Conservation (phyloP, 1,140 invertebrate species). For the Brachionus koreanus region DNA sequence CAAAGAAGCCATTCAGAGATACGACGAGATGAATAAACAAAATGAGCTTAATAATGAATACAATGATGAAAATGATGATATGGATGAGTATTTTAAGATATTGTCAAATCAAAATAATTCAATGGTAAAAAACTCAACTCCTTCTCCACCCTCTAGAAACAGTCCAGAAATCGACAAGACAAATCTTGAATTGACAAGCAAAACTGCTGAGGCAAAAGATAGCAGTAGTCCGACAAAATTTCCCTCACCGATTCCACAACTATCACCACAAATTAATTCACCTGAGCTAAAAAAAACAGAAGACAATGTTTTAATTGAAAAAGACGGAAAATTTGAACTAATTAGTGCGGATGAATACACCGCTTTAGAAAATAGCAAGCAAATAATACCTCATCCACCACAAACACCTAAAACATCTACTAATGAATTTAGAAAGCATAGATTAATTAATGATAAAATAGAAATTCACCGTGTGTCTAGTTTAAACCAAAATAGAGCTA, state of each 20-base stretch:
- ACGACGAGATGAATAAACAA: constrained; percentile 8
- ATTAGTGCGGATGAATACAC: neutral
- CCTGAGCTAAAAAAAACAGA: constrained; percentile 12
- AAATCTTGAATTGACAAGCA: neutral
- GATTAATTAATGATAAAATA: neutral
- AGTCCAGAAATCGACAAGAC: neutral
- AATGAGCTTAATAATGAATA: neutral
- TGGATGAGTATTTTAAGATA: neutral
- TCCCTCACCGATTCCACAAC: neutral
- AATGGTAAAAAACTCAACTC: neutral
- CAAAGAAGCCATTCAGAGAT: constrained; percentile 22
- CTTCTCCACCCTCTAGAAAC: neutral
- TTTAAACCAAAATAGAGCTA: neutral
- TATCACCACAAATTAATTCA: neutral
- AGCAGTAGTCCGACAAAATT: neutral
- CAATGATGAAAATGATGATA: neutral
- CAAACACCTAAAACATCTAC: constrained; percentile 14
- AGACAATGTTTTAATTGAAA: constrained; percentile 29
- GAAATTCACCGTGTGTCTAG: neutral
- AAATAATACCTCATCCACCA: constrained; percentile 34
- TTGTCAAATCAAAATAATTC: neutral
- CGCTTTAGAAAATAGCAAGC: neutral
- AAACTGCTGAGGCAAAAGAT: neutral
- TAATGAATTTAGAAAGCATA: neutral
- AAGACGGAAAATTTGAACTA: constrained; percentile 28